Percentiles rank a stretch among this genome's conserved stretches.
These are phyloP conservation scores for Acrobasis consociella DNA, from an alignment of 2,888 invertebrate species.

Conservation along the genomic window DNA sequence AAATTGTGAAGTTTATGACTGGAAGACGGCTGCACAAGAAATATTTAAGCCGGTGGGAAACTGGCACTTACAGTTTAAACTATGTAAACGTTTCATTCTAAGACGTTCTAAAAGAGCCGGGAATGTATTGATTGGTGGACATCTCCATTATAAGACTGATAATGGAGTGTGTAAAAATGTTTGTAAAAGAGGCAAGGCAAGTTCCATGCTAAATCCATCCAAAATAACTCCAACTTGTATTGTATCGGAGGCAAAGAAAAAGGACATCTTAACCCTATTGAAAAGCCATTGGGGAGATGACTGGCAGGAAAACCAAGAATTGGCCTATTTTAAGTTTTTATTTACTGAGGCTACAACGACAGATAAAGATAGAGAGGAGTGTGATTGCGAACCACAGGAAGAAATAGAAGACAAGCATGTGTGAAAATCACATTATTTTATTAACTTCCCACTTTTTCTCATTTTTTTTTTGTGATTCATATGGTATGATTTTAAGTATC, in stretches of 20 bases:
- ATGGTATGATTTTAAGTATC: neutral
- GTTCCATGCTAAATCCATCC: conserved; percentile 26
- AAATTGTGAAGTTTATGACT: conserved; percentile 32
- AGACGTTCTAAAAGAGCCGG: conserved; percentile 34
- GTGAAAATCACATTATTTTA: conserved; percentile 5
- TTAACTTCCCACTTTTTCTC: neutral
- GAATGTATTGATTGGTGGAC: conserved; percentile 35
- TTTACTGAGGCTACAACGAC: conserved; percentile 7
- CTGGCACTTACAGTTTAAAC: conserved; percentile 35
- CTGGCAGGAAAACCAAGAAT: conserved; percentile 27
- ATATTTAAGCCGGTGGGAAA: conserved; percentile 33
- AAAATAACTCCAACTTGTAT: conserved; percentile 27
- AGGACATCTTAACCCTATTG: conserved; percentile 28
- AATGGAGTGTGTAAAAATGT: too few species aligned
- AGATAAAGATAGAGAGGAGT: conserved; percentile 5
- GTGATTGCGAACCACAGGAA: conserved; percentile 7
- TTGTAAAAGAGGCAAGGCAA: conserved; percentile 31
- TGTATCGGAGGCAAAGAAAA: too few species aligned
- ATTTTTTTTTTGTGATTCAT: neutral
- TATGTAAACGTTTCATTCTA: conserved; percentile 34
- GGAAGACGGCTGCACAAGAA: conserved; percentile 33
- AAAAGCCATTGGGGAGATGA: conserved; percentile 28
- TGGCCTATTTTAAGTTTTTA: conserved; percentile 13
- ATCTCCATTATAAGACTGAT: conserved; percentile 34
- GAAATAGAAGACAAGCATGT: conserved; percentile 14